Evolutionary conservation across 2,888 invertebrate species (phyloP).

Genomic region (Synergus itoensis): DNA sequence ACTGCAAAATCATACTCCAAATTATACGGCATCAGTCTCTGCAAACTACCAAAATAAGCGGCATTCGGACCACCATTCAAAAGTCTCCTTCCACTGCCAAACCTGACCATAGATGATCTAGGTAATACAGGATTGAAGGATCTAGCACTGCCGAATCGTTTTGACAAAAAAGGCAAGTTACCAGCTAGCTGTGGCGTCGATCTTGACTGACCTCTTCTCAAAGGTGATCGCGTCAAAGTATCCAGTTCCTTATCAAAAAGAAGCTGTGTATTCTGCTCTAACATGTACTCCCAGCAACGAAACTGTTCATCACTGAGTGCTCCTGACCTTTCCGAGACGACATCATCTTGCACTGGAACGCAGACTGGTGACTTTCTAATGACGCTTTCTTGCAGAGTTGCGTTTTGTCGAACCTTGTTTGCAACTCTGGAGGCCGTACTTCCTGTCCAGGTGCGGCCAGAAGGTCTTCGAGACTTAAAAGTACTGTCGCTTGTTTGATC

Average conservation of each 20-base stretch:
- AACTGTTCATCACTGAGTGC: conserved; percentile 89
- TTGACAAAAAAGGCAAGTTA: conserved; percentile 79
- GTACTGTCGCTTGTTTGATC: conserved; percentile 81
- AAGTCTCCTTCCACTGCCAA: conserved; percentile 82
- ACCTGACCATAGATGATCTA: conserved; percentile 80
- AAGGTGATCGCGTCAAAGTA: conserved; percentile 81
- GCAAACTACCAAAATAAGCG: conserved; percentile 92
- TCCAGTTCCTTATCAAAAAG: conserved; percentile 93
- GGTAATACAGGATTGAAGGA: conserved; percentile 83
- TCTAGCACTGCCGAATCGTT: conserved; percentile 89
- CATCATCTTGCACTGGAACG: conserved; percentile 73
- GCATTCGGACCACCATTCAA: conserved; percentile 89
- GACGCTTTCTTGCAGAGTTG: conserved; percentile 68
- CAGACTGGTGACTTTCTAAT: conserved; percentile 45
- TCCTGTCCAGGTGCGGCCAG: conserved; percentile 70
- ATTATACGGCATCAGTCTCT: conserved; percentile 90
- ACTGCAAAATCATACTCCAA: conserved; percentile 91
- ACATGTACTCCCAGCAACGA: conserved; percentile 96
- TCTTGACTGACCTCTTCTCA: conserved; percentile 80
- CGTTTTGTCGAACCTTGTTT: conserved; percentile 68
- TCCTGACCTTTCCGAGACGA: conserved; percentile 71
- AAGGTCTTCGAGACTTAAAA: conserved; percentile 71
- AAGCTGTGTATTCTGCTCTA: conserved; percentile 93
- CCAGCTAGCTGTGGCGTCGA: conserved; percentile 73
- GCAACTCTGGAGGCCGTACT: conserved; percentile 69